Conservation (phyloP, 2,113 vertebrate species). For the Cygnus buccinator region DNA sequence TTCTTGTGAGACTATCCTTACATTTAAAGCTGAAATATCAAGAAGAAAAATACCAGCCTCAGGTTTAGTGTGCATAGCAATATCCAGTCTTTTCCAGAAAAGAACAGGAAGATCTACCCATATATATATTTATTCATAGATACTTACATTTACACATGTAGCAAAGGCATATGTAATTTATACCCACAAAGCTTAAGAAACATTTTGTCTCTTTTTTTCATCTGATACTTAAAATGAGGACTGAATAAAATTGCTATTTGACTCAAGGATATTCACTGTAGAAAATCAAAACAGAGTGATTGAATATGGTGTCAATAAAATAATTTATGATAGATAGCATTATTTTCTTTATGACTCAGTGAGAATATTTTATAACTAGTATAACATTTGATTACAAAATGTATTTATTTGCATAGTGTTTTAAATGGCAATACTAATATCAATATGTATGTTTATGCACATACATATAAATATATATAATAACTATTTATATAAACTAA, state of each 20-base stretch:
- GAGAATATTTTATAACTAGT: neutral
- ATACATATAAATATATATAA: neutral
- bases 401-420: neutral
- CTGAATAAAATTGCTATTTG: neutral
- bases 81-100: neutral
- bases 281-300: neutral
- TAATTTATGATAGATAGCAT: neutral
- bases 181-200: neutral
- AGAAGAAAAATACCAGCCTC: neutral
- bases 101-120: neutral
- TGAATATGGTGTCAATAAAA: neutral
- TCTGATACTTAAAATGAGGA: neutral
- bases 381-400: neutral
- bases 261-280: neutral
- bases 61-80: neutral
- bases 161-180: neutral
- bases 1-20: neutral
- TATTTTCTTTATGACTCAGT: neutral
- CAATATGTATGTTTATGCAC: neutral
- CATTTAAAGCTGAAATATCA: neutral
- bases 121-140: neutral
- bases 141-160: neutral
- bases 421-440: neutral
- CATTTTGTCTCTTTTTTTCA: neutral
- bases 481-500: neutral